phyloP scores from a whole-genome alignment of 1,140 invertebrate species.

The Adelges cooleyi region DNA sequence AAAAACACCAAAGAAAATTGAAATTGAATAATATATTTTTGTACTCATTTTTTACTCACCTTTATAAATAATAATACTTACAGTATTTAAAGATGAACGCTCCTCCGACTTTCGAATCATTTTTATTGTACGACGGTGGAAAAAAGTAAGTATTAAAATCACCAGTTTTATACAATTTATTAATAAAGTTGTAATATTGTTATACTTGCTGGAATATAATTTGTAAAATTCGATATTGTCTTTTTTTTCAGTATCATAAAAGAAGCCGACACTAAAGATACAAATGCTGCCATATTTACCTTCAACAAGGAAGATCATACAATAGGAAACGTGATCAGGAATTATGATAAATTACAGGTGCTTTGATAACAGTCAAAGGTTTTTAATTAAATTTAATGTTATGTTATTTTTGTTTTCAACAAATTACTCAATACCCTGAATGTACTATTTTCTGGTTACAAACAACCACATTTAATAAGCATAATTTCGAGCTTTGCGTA shows the following conservation, averaged over 20 bases:
- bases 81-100: constrained; percentile 99
- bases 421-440: constrained; percentile 95
- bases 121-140: constrained; percentile 94
- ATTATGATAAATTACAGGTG: constrained; percentile 62
- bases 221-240: background rate
- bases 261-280: constrained; percentile 97
- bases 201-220: background rate
- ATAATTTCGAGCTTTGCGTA: constrained; percentile 93
- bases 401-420: constrained; percentile 43
- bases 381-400: background rate
- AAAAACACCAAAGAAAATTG: no score
- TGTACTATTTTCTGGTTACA: constrained; percentile 98
- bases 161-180: background rate
- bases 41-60: no score
- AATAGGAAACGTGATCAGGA: constrained; percentile 95
- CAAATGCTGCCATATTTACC: constrained; percentile 97
- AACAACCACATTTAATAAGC: constrained; percentile 94
- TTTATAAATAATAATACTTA: no score
- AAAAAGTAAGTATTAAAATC: constrained; percentile 66
- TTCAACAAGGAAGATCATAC: constrained; percentile 99
- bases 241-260: constrained; percentile 72
- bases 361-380: no score
- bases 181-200: no score
- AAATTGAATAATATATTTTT: no score
- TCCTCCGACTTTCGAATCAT: constrained; percentile 96